These are phyloP conservation scores for Helleia helle DNA, from an alignment of 2,888 invertebrate species.

Conservation along the genomic window DNA sequence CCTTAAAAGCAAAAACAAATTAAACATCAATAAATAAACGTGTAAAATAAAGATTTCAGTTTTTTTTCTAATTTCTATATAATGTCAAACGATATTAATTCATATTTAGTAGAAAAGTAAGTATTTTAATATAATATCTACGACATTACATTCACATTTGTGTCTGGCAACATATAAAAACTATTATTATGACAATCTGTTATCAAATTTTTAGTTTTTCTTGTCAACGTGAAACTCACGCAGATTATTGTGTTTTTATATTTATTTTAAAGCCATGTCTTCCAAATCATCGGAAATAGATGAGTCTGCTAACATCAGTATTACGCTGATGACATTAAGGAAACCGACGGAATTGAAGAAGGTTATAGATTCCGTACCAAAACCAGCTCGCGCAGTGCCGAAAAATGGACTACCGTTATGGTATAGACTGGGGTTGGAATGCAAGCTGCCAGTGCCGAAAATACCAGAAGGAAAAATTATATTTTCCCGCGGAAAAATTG, in stretches of 20 bases:
- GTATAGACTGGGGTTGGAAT: conserved; percentile 65
- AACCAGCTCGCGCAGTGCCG: conserved; percentile 57
- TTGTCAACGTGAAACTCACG: conserved; percentile 8
- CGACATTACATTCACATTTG: too few species aligned
- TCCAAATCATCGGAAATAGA: conserved; percentile 29
- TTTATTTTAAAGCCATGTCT: conserved; percentile 13
- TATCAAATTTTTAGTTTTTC: conserved; percentile 19
- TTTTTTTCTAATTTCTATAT: too few species aligned
- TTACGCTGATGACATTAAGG: conserved; percentile 51
- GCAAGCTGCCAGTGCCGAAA: conserved; percentile 68
- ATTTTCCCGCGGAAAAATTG: conserved; percentile 67
- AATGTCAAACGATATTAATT: too few species aligned
- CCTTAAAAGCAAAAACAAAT: too few species aligned
- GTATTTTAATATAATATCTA: too few species aligned
- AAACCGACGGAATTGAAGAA: conserved; percentile 62
- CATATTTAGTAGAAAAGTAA: too few species aligned
- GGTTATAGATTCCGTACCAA: conserved; percentile 60
- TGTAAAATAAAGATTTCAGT: too few species aligned
- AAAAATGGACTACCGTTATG: conserved; percentile 68
- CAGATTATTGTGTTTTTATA: conserved; percentile 6
- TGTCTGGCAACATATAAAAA: conserved; percentile 10
- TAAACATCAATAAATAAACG: too few species aligned
- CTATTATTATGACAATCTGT: conserved; percentile 2
- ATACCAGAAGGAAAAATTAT: conserved; percentile 63
- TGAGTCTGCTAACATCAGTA: conserved; percentile 39